Evolutionary conservation across 2,113 vertebrate species (phyloP).

Genomic region (Rhodinocichla rosea): DNA sequence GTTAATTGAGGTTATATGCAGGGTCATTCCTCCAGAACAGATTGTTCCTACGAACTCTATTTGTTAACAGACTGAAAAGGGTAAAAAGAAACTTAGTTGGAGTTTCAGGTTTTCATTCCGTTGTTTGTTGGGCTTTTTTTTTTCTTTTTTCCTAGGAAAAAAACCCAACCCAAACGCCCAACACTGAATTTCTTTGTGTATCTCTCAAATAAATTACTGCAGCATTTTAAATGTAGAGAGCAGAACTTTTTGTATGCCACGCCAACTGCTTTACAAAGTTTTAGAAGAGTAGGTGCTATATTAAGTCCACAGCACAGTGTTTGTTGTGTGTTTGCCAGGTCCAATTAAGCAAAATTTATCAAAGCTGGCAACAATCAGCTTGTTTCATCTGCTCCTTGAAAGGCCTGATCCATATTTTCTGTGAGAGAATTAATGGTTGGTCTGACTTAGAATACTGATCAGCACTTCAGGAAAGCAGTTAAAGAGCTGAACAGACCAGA

Average conservation of each 20-base stretch:
- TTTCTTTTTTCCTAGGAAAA: accelerated
- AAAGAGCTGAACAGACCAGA: neutral
- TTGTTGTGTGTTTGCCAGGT: slow-evolving; percentile 33
- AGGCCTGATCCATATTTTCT: slow-evolving; percentile 44
- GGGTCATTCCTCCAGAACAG: neutral
- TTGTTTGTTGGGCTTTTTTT: neutral
- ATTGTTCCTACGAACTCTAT: neutral
- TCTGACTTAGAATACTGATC: slow-evolving; percentile 52
- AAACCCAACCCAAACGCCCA: neutral
- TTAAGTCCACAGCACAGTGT: slow-evolving; percentile 17
- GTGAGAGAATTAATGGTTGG: slow-evolving; percentile 25
- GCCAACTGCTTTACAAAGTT: neutral
- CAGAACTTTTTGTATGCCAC: neutral
- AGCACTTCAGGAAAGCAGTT: neutral
- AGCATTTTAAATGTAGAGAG: neutral
- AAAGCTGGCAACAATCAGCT: slow-evolving; percentile 57
- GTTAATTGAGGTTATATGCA: neutral
- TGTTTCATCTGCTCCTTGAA: slow-evolving; percentile 46
- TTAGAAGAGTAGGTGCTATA: slow-evolving; percentile 31
- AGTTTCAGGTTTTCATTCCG: neutral
- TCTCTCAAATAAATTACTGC: neutral
- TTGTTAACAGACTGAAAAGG: neutral
- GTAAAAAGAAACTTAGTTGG: neutral
- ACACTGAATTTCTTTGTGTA: neutral
- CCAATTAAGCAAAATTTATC: slow-evolving; percentile 50